Evolutionary conservation across 2,113 vertebrate species (phyloP).

Genomic region (Epinephelus cyanopodus): DNA sequence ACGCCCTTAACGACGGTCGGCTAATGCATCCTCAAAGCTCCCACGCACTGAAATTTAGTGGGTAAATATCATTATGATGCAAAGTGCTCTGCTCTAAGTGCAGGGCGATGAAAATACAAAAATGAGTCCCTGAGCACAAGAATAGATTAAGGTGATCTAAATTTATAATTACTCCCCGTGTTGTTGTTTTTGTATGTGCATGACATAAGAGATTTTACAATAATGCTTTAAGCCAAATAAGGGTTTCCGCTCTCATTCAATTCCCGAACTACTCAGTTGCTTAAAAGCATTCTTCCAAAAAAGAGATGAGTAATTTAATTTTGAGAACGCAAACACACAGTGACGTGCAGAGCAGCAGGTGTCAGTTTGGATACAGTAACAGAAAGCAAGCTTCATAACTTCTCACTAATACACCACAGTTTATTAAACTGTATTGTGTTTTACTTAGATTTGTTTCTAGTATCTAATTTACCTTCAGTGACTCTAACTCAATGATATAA

Average conservation of each 20-base stretch:
- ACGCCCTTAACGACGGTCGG: slow-evolving; percentile 49
- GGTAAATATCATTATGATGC: slow-evolving; percentile 52
- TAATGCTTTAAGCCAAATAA: background rate
- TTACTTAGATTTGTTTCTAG: background rate
- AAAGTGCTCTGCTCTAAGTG: slow-evolving; percentile 19
- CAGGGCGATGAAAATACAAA: background rate
- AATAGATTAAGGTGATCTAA: slow-evolving; percentile 31
- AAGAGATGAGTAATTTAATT: background rate
- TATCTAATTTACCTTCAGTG: background rate
- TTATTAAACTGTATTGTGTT: background rate
- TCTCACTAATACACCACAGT: background rate
- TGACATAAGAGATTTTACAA: slow-evolving; percentile 14
- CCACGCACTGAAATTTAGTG: slow-evolving; percentile 43
- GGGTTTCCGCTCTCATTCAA: slow-evolving; percentile 13
- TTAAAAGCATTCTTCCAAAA: background rate
- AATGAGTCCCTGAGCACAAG: slow-evolving; percentile 14
- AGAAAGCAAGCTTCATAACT: background rate
- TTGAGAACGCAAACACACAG: background rate
- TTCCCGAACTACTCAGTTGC: background rate
- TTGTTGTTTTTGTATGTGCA: slow-evolving; percentile 8
- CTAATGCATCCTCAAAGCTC: slow-evolving; percentile 37
- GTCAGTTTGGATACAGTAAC: background rate
- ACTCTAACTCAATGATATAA: background rate
- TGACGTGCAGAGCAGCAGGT: background rate
- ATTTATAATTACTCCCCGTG: slow-evolving; percentile 26